Evolutionary conservation across 35 echinoderm and acorn worm genomes (phyloP).

Genomic region (Heliocidaris tuberculata): DNA sequence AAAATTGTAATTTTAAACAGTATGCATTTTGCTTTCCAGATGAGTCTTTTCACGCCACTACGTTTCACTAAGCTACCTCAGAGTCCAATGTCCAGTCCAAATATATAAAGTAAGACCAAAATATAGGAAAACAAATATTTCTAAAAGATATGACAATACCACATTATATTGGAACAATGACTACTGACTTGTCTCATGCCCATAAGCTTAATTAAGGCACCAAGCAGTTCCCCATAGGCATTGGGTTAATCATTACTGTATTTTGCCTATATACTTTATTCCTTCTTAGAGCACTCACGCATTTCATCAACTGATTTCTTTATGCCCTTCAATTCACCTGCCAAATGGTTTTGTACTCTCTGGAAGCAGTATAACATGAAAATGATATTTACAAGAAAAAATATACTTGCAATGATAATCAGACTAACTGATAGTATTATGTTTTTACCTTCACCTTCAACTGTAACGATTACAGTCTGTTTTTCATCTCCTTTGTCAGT

Average conservation of each 20-base stretch:
- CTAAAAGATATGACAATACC: too few relatives aligned
- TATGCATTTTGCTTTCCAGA: too few relatives aligned
- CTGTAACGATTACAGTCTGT: neutral
- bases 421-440: neutral
- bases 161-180: too few relatives aligned
- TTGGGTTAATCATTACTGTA: neutral
- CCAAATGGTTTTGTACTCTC: neutral
- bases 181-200: too few relatives aligned
- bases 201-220: too few relatives aligned
- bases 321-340: neutral
- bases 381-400: neutral
- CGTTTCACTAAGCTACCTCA: too few relatives aligned
- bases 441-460: neutral
- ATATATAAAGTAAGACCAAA: too few relatives aligned
- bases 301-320: neutral
- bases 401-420: neutral
- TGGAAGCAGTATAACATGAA: constrained; percentile 2
- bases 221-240: too few relatives aligned
- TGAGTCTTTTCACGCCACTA: too few relatives aligned
- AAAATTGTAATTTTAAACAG: too few relatives aligned
- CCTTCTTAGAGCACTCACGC: neutral
- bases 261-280: neutral
- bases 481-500: neutral
- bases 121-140: too few relatives aligned
- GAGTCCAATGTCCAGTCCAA: too few relatives aligned